These are phyloP conservation scores for Pterocles gutturalis DNA, from an alignment of 2,113 vertebrate genomes.

Conservation along the genomic window DNA sequence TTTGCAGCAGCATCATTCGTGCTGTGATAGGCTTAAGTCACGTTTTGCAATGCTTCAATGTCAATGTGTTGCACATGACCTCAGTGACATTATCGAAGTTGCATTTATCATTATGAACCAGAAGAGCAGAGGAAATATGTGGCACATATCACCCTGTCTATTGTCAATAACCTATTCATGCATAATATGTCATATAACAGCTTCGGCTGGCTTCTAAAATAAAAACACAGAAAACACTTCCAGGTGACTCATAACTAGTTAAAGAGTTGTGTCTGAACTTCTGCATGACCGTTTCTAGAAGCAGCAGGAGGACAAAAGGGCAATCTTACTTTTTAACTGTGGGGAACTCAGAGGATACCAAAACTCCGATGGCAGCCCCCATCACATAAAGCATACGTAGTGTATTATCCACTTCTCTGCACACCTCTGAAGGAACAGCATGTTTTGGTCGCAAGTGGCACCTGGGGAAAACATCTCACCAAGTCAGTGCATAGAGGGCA, in stretches of 20 bases:
- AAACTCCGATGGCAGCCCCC: not conserved
- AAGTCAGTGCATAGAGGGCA: not conserved
- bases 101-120: not conserved
- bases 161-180: not conserved
- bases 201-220: not conserved
- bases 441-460: not conserved
- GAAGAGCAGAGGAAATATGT: not conserved
- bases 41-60: fast-evolving
- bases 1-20: not conserved
- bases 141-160: not conserved
- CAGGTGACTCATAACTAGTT: not conserved
- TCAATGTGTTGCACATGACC: fast-evolving
- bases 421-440: not conserved
- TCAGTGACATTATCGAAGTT: not conserved
- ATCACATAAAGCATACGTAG: not conserved
- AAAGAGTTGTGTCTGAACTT: not conserved
- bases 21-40: not conserved
- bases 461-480: not conserved
- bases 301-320: not conserved
- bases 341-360: not conserved
- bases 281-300: not conserved
- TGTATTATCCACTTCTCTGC: not conserved
- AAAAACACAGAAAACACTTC: not conserved
- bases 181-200: not conserved
- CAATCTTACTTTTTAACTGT: not conserved